phyloP scores from a whole-genome alignment of 2,888 invertebrate species.

The Odontocolon sp. region DNA sequence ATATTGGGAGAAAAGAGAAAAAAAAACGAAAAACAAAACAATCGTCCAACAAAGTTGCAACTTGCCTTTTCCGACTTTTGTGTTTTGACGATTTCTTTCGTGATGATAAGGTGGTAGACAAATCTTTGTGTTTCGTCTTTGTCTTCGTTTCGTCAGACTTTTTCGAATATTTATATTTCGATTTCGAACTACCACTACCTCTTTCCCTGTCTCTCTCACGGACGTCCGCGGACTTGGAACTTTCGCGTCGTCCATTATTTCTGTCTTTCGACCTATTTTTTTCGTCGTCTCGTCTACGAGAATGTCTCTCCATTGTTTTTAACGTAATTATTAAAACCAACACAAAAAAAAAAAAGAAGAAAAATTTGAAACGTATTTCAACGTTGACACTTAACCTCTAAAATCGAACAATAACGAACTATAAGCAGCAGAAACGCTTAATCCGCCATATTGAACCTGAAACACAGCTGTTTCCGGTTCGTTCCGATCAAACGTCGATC shows the following conservation, averaged over 20 bases:
- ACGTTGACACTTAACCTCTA: conserved; percentile 60
- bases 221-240: conserved; percentile 30
- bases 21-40: conserved; percentile 1
- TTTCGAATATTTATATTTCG: conserved; percentile 55
- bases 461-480: conserved; percentile 43
- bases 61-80: conserved; percentile 69
- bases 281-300: conserved; percentile 56
- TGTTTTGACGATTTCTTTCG: conserved; percentile 69
- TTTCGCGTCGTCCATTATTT: conserved; percentile 34
- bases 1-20: conserved; percentile 23
- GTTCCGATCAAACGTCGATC: conserved; percentile 7
- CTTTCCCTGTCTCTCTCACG: conserved; percentile 37
- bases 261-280: conserved; percentile 51
- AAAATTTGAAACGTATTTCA: conserved; percentile 19
- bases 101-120: conserved; percentile 54
- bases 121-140: conserved; percentile 65
- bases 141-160: conserved; percentile 63
- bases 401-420: background rate
- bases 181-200: conserved; percentile 58
- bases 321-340: background rate
- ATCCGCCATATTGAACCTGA: conserved; percentile 58
- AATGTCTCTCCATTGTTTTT: conserved; percentile 66
- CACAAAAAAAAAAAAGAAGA: background rate
- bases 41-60: background rate
- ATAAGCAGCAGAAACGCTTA: background rate